Evolutionary conservation across 2,113 vertebrate species (phyloP).

Genomic region (Malurus elegans): DNA sequence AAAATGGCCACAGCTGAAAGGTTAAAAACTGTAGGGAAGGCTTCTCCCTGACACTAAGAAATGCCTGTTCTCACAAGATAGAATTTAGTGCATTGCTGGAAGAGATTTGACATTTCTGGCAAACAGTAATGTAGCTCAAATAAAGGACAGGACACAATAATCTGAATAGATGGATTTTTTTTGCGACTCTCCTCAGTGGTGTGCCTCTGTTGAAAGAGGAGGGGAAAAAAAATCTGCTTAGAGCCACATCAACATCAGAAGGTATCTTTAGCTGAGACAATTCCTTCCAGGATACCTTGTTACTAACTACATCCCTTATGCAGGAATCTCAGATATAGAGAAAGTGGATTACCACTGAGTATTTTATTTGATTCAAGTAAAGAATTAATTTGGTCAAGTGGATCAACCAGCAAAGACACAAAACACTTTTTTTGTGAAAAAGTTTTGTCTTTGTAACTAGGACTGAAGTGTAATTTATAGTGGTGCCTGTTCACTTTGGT

Average conservation of each 20-base stretch:
- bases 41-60: neutral
- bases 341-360: neutral
- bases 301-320: neutral
- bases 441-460: neutral
- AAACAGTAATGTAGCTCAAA: neutral
- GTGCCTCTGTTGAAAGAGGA: neutral
- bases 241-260: neutral
- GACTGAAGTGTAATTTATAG: neutral
- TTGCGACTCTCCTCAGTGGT: neutral
- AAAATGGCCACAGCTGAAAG: neutral
- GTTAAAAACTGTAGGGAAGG: neutral
- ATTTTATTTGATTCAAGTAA: neutral
- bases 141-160: neutral
- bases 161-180: conserved; percentile 14
- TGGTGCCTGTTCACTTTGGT: neutral
- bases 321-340: neutral
- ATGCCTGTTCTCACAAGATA: neutral
- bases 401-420: neutral
- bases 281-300: neutral
- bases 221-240: neutral
- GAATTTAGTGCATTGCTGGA: neutral
- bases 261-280: neutral
- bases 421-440: neutral
- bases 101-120: conserved; percentile 17
- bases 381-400: neutral